Conservation (phyloP, 1,140 invertebrate species). For the Parapsyche elsis region DNA sequence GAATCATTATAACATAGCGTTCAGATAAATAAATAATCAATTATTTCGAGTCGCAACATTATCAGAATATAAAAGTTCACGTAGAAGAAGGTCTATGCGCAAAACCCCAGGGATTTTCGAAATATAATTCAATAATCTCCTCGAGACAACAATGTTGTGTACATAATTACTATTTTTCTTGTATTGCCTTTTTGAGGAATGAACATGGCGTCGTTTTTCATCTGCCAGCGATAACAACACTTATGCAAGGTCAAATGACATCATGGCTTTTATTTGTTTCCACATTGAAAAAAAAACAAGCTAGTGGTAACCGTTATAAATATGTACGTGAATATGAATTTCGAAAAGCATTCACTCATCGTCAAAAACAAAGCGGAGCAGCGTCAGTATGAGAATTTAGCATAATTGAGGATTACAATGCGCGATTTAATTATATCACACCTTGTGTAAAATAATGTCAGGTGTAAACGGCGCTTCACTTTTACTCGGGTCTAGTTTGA, state of each 20-base stretch:
- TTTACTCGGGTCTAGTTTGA: not conserved
- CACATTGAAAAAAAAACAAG: constrained; percentile 11
- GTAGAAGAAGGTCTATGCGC: too few relatives aligned
- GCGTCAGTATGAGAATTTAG: not conserved
- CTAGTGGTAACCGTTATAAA: not conserved
- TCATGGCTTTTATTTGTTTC: constrained; percentile 17
- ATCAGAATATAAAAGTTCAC: too few relatives aligned
- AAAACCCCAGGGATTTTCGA: too few relatives aligned
- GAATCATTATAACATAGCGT: too few relatives aligned
- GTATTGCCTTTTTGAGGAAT: not conserved
- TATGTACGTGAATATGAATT: not conserved
- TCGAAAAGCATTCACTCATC: not conserved
- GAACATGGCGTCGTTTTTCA: not conserved
- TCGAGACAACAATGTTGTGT: too few relatives aligned
- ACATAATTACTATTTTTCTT: not conserved
- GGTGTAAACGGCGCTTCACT: not conserved
- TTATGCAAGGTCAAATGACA: constrained; percentile 29
- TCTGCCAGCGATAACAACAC: not conserved
- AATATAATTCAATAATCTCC: too few relatives aligned
- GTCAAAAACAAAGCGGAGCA: too few relatives aligned
- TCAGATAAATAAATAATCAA: too few relatives aligned
- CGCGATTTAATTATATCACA: too few relatives aligned
- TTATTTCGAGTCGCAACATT: too few relatives aligned
- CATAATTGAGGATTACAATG: not conserved
- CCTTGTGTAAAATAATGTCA: not conserved